Evolutionary conservation across 1,140 invertebrate genomes (phyloP).

Genomic region (Aporrectodea caliginosa): DNA sequence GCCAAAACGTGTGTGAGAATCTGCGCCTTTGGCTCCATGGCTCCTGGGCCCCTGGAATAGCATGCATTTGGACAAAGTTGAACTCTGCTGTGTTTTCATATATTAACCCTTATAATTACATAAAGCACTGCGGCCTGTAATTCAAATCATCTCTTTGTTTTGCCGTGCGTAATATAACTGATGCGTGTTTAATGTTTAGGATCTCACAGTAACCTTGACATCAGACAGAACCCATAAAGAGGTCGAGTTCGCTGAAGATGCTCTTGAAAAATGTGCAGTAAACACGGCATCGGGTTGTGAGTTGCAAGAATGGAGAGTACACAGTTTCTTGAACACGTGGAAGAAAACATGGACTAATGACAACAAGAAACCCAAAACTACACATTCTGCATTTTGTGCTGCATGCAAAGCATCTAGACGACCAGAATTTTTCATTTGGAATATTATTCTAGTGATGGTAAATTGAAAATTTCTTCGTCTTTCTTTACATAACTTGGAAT

Average conservation of each 20-base stretch:
- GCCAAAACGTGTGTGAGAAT: too few relatives aligned
- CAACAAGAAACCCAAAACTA: conserved; percentile 11
- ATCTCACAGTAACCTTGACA: conserved; percentile 43
- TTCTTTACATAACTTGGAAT: background rate
- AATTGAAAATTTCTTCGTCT: background rate
- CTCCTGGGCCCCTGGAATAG: too few relatives aligned
- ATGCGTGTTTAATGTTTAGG: too few relatives aligned
- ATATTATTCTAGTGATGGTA: conserved; percentile 33
- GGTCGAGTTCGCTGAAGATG: conserved; percentile 44
- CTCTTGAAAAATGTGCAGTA: conserved; percentile 40
- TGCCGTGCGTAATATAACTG: too few relatives aligned
- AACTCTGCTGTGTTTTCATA: too few relatives aligned
- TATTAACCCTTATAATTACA: too few relatives aligned
- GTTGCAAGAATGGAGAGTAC: conserved; percentile 43
- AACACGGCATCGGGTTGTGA: conserved; percentile 45
- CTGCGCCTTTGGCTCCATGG: too few relatives aligned
- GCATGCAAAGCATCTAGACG: conserved; percentile 34
- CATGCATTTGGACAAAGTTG: too few relatives aligned
- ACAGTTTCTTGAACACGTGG: conserved; percentile 39
- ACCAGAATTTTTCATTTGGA: conserved; percentile 34
- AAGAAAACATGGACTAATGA: conserved; percentile 33
- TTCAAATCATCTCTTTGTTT: too few relatives aligned
- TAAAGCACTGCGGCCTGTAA: too few relatives aligned
- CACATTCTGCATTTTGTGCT: conserved; percentile 32
- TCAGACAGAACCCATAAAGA: conserved; percentile 36